Base-by-base conservation (phyloP, 2,888 invertebrate genomes). In the Cantharis rustica region DNA sequence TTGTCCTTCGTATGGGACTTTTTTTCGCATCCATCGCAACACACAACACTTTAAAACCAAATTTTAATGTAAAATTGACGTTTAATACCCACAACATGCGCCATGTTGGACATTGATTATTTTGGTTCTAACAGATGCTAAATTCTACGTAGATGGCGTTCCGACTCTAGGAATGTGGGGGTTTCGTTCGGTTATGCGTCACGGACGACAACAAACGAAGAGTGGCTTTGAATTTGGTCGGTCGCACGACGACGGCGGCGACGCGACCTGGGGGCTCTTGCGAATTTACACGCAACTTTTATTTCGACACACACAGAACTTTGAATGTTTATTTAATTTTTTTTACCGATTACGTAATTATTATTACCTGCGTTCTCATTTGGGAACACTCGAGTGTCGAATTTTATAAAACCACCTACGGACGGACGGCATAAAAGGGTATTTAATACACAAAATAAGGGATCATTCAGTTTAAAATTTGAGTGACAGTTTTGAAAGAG, bases 1-100 rank as follows among this genome's bases (percentile, higher is more conserved):
- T 96, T 89, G 92, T 92, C 89, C 94, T 91, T 86, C 93, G 90
- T 87, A 93, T 92, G 84, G 93, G 93, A 90, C 93, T 94, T 90
- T 94, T 94, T 90, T 94, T 94, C 86, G 90, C 90, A 91, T 94
- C 94, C 94, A 94, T 94, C 90, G 84, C 85, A 81, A 72, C 72
- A 71, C 80, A 71, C 80, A 81, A 80, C 81, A 83, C 82, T 71
- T 78, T 75, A 78, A 82, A 82, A 84, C 79, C 72, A 71, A 61
- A 82, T 80, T 84, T 84, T 86, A 81, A 78, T 79, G 76, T 77
- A 74, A 77, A 83, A 85, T 81, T 85, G 85, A 85, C 85, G 84
- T 84, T 81, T 84, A 82, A 81, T 78, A 73, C 81, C 76, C 78
- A 77, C 83, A 80, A 75, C 73, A 75, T 83, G 78, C 86, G 87